These are phyloP conservation scores for Siniperca undulata DNA, from an alignment of 2,797 vertebrate genomes.

Conservation along the genomic window DNA sequence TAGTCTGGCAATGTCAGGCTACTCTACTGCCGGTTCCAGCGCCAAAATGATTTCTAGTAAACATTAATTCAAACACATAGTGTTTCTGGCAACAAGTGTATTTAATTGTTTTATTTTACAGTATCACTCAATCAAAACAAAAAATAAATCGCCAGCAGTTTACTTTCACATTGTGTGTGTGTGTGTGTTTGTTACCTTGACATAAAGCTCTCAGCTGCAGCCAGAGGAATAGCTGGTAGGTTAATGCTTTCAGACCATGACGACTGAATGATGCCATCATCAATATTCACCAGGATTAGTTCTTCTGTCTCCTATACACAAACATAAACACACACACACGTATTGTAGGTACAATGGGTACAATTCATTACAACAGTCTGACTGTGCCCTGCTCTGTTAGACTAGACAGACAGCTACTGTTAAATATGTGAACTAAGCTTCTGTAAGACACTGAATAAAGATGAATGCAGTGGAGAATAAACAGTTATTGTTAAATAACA, in stretches of 20 bases:
- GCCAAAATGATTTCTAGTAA: neutral
- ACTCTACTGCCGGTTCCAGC: neutral
- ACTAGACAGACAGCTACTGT: constrained; percentile 56
- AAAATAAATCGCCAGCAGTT: neutral
- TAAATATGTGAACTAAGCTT: constrained; percentile 46
- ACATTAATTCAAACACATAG: neutral
- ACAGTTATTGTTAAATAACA: constrained; percentile 31
- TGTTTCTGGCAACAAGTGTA: neutral
- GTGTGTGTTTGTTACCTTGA: constrained; percentile 83
- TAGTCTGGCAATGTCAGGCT: no score
- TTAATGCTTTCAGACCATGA: constrained; percentile 77
- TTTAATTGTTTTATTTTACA: neutral
- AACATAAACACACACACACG: neutral
- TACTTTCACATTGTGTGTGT: neutral
- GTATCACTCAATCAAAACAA: neutral
- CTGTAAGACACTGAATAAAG: constrained; percentile 49
- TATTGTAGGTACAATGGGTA: constrained; percentile 34
- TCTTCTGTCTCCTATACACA: constrained; percentile 92
- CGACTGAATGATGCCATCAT: constrained; percentile 87
- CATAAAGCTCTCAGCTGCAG: constrained; percentile 90
- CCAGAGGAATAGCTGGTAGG: constrained; percentile 88
- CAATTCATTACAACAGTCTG: constrained; percentile 40
- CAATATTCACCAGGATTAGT: constrained; percentile 92
- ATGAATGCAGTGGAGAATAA: constrained; percentile 44
- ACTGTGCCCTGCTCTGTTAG: constrained; percentile 31